Evolutionary conservation across 2,888 invertebrate species (phyloP).

Genomic region (Microdon myrmicae): DNA sequence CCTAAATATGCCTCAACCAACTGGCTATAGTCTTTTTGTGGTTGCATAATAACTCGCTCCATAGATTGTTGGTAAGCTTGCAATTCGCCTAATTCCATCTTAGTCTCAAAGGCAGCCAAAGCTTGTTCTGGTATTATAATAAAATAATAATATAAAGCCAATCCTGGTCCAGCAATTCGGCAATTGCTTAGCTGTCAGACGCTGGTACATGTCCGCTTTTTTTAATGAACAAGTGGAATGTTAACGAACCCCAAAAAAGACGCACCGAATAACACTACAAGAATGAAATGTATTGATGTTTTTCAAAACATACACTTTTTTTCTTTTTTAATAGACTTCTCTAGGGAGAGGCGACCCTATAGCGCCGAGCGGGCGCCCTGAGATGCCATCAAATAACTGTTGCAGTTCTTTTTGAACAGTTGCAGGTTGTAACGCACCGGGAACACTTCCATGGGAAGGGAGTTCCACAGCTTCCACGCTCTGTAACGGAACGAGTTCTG

Average conservation of each 20-base stretch:
- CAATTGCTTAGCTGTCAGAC: constrained; percentile 83
- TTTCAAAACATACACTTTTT: background rate
- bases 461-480: no score
- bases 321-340: no score
- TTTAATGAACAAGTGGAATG: constrained; percentile 87
- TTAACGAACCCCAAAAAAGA: constrained; percentile 83
- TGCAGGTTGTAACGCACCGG: no score
- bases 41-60: constrained; percentile 81
- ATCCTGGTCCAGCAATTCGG: constrained; percentile 87
- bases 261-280: constrained; percentile 79
- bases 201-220: constrained; percentile 88
- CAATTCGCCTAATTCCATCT: constrained; percentile 86
- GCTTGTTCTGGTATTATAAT: constrained; percentile 90
- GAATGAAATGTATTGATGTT: constrained; percentile 65
- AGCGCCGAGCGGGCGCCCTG: no score
- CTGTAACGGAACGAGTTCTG: no score
- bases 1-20: constrained; percentile 91
- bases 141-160: constrained; percentile 85
- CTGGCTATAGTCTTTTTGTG: constrained; percentile 84
- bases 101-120: constrained; percentile 87
- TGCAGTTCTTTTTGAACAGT: no score
- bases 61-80: constrained; percentile 80
- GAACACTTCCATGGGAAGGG: no score
- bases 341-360: no score
- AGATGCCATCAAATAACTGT: no score